These are phyloP conservation scores for Mus pahari DNA, from an alignment of 2,113 vertebrate genomes.

Conservation along the genomic window DNA sequence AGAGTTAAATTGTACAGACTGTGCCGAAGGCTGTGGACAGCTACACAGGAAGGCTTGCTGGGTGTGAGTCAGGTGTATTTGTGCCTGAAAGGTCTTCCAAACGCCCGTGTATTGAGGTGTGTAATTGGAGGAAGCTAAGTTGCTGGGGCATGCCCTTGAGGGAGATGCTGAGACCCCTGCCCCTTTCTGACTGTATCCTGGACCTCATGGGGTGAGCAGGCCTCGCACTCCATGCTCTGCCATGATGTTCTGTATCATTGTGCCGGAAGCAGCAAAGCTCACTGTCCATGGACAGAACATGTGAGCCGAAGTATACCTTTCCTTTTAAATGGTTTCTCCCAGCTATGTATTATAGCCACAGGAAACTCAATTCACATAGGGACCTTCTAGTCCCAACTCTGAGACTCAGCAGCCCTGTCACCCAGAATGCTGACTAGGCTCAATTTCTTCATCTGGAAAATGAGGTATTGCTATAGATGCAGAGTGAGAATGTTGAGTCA, in stretches of 20 bases:
- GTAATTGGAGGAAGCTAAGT: background rate
- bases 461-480: background rate
- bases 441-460: background rate
- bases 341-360: background rate
- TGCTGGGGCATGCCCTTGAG: background rate
- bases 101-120: background rate
- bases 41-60: fast-evolving
- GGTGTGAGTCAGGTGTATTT: background rate
- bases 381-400: background rate
- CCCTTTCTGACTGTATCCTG: too few species aligned
- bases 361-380: background rate
- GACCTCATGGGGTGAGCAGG: background rate
- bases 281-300: background rate
- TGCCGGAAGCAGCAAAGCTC: background rate
- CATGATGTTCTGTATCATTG: too few species aligned
- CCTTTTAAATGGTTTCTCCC: background rate
- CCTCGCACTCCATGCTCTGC: background rate
- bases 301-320: background rate
- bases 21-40: background rate
- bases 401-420: background rate
- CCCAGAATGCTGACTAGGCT: too few species aligned
- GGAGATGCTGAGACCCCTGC: background rate
- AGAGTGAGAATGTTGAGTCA: background rate
- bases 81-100: background rate
- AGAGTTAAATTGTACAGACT: background rate